A percentile compares a stretch with the other conserved stretches of the same genome.
phyloP scores from a whole-genome alignment of 2,888 invertebrate genomes.

The Aplocera efformata region DNA sequence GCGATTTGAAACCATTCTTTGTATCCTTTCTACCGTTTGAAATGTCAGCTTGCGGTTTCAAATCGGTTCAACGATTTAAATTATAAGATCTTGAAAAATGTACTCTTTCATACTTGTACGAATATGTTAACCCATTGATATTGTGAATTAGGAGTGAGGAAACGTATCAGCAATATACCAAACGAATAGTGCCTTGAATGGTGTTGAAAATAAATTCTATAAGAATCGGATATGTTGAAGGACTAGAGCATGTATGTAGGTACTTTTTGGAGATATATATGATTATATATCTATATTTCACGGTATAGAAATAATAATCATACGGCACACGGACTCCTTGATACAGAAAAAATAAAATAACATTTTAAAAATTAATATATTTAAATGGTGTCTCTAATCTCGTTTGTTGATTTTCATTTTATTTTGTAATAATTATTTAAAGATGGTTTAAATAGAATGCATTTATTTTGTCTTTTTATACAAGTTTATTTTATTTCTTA shows the following conservation, averaged over 20 bases:
- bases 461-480: conserved; percentile 78
- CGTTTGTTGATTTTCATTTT: conserved; percentile 72
- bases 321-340: conserved; percentile 70
- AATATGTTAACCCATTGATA: conserved; percentile 67
- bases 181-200: conserved; percentile 77
- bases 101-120: conserved; percentile 63
- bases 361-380: conserved; percentile 52
- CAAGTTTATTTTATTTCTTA: conserved; percentile 58
- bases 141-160: conserved; percentile 77
- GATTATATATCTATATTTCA: conserved; percentile 80
- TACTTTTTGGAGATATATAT: conserved; percentile 43
- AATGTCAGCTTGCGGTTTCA: conserved; percentile 33
- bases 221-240: conserved; percentile 57
- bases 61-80: conserved; percentile 38
- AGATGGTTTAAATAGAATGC: conserved; percentile 75
- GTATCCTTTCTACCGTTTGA: conserved; percentile 1
- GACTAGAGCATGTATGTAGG: conserved; percentile 43
- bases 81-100: conserved; percentile 57
- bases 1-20: conserved; percentile 34
- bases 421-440: conserved; percentile 65
- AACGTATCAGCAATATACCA: conserved; percentile 79
- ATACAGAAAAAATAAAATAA: conserved; percentile 57
- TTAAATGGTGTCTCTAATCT: conserved; percentile 42
- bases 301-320: conserved; percentile 80
- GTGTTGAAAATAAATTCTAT: conserved; percentile 46